phyloP scores from a whole-genome alignment of 1,140 invertebrate species.

The Trachymyrmex septentrionalis region DNA sequence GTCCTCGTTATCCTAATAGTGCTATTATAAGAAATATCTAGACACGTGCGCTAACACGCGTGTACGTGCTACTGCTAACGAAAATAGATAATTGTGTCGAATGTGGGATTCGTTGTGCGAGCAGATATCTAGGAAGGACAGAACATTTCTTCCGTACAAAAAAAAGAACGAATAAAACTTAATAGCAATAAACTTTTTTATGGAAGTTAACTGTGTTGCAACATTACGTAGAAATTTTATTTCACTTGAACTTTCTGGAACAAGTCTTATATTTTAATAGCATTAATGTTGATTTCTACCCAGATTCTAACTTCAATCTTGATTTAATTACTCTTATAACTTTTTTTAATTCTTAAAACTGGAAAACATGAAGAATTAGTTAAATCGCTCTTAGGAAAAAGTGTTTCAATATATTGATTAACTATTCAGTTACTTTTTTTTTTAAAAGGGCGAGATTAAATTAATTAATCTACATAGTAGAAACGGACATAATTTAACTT shows the following conservation, averaged over 20 bases:
- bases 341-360: no score
- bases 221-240: conserved; percentile 9
- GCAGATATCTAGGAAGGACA: neutral
- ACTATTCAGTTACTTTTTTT: no score
- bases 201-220: neutral
- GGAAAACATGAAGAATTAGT: no score
- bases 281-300: neutral
- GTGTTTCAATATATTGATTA: no score
- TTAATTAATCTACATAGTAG: no score
- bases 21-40: neutral
- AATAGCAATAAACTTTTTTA: conserved; percentile 43
- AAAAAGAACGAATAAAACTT: neutral
- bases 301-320: no score
- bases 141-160: conserved; percentile 1
- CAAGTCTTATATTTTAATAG: neutral
- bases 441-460: no score
- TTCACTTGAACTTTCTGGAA: conserved; percentile 1
- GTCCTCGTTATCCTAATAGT: conserved; percentile 18
- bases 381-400: no score
- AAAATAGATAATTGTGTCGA: conserved; percentile 1
- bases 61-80: neutral
- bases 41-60: neutral
- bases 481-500: conserved; percentile 1
- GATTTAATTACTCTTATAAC: no score
- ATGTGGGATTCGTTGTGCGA: neutral